A percentile compares a stretch with the other conserved stretches of the same genome.
phyloP scores from a whole-genome alignment of 2,797 vertebrate genomes.

The Spinus olivaceus region DNA sequence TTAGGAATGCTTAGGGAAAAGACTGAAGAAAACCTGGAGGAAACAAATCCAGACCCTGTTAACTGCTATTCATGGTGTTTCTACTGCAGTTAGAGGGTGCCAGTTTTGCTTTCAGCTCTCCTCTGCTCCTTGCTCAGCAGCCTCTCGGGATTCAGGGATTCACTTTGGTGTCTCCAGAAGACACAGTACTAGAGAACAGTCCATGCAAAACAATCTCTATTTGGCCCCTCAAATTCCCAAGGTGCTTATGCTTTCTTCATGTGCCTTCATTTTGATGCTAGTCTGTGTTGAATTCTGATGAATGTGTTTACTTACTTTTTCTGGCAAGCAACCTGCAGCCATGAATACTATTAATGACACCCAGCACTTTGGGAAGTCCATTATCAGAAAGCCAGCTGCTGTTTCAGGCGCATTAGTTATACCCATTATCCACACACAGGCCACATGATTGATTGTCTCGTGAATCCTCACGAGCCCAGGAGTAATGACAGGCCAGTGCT shows the following conservation, averaged over 20 bases:
- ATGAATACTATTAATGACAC: conserved; percentile 46
- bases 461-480: not conserved
- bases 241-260: not conserved
- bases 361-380: conserved; percentile 30
- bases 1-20: not conserved
- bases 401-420: conserved; percentile 42
- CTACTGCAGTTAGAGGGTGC: not conserved
- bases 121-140: not conserved
- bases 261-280: not conserved
- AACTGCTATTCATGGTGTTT: not conserved
- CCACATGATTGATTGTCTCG: not conserved
- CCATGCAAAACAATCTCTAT: not conserved
- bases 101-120: not conserved
- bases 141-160: not conserved
- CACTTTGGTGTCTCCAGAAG: not conserved
- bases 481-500: not conserved
- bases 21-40: not conserved
- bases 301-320: conserved; percentile 29
- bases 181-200: not conserved
- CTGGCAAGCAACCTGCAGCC: conserved; percentile 26
- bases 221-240: not conserved
- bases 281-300: conserved; percentile 8
- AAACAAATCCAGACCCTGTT: not conserved
- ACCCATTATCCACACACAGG: conserved; percentile 16
- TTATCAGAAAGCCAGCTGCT: conserved; percentile 33